Evolutionary conservation across 1,140 invertebrate genomes (phyloP), one percentile per base, ranked within the genome.

Genomic region (Acyrthosiphon pisum): DNA sequence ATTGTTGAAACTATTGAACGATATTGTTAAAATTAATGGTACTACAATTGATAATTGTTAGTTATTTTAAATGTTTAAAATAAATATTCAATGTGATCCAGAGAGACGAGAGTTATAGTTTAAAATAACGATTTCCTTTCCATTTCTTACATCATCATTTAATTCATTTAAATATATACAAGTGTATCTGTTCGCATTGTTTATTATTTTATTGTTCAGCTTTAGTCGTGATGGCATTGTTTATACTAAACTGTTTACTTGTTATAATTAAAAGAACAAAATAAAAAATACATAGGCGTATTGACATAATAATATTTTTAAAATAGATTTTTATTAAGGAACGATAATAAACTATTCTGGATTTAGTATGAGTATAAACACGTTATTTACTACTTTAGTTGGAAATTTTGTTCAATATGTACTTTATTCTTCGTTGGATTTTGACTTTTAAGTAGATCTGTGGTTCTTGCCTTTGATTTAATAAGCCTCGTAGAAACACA

Each of bases 201-300:
- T 56, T 89, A 89, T 89, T 89, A 89, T 89, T 89, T 89, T 89
- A 89, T 89, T 56, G 48, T 89, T 89, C 50, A 89, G 88, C 50
- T 89, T 37, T 56, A 37, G 30, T 89, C 35, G 22, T 53, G 48
- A 56, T 37, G 46, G 46, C 53, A 56, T 56, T 89, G 88, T 89
- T 89, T 89, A 89, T 56, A 23, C 11, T 53, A 89, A 89, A 89
- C 23, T 89, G 88, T 89, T 89, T 89, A 89, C 50, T 89, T 89
- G 48, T 89, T 89, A 41, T 89, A 89, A 89, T 56, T 56, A 53
- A 89, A 89, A 53, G 20, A 89, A 53, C 50, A 35, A 89, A 56
- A 89, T 89, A 89, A 89, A 89, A 89, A 89, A 23, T 37, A 50
- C n/a, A 53, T 37, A 53, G n/a, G 87, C 87, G n/a, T 89, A 37